Evolutionary conservation across 2,113 vertebrate species (phyloP), one percentile per base, ranked within the genome.

Genomic region (Eurypyga helias): DNA sequence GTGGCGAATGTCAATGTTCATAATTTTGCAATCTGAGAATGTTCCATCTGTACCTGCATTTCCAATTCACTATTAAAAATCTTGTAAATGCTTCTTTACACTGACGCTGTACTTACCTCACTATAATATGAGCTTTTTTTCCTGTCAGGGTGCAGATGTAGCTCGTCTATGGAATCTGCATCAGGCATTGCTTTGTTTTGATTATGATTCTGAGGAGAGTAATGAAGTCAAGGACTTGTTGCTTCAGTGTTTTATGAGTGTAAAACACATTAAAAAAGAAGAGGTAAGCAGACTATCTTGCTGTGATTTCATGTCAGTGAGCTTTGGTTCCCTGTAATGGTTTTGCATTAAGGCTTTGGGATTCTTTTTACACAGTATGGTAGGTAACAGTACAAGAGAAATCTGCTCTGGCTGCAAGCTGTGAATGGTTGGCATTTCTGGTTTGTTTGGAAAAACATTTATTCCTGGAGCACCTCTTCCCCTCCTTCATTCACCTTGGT

Each of bases 171-270:
- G 99, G 98, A 97, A 89, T 84, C 96, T 99, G 8, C 99, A 98
- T 57, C 96, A 98, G 31, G 95, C 98, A 21, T 97, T 99, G 23
- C 97, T 98, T 72, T 98, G 95, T 90, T 98, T 99, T 96, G 98
- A 99, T 96, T 99, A 98, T 90, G 94, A 98, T 57, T 98, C 98
- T 7, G 98, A 99, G 60, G 98, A 98, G 61, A 99, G 98, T 89
- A 98, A 98, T 96, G 98, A 98, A 94, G 97, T 99, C 49, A 98
- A 98, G 24, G 97, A 99, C 91, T 96, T 98, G 94, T 97, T 99
- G 78, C 98, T 99, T 51, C 98, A 98, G 75, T 99, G 99, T 93
- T 99, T 99, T 96, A 98, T 99, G 81, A 98, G 69, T 82, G 88
- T 98, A 55, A 93, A 71, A 89, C 98, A 98, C 90, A 97, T 99